These are phyloP conservation scores for Phylloscopus whistleri DNA, from an alignment of 2,113 vertebrate species.

Conservation along the genomic window DNA sequence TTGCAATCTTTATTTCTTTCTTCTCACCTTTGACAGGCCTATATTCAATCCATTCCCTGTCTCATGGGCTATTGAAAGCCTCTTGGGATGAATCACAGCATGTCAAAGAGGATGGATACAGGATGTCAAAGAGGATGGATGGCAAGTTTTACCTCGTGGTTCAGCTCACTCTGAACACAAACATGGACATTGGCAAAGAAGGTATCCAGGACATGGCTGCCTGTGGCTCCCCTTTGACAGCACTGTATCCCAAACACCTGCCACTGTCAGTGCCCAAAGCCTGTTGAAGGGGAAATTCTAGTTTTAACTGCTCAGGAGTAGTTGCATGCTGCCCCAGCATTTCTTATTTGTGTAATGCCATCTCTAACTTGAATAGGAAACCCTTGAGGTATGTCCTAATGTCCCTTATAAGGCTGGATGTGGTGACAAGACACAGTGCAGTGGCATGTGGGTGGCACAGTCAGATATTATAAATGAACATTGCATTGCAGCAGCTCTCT, in stretches of 20 bases:
- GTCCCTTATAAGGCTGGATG: background rate
- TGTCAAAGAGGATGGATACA: background rate
- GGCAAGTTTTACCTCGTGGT: background rate
- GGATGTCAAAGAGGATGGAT: background rate
- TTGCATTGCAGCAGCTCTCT: background rate
- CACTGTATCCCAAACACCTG: background rate
- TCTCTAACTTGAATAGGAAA: background rate
- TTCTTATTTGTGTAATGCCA: background rate
- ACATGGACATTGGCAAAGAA: background rate
- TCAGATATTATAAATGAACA: fast-evolving
- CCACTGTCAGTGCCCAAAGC: background rate
- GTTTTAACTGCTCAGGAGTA: background rate
- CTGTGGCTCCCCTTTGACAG: background rate
- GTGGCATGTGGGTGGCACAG: fast-evolving
- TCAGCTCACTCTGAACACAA: background rate
- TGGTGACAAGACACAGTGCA: fast-evolving
- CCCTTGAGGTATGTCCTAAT: background rate
- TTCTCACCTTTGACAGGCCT: background rate
- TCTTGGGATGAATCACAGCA: background rate
- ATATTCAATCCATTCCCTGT: background rate
- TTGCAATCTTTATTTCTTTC: background rate
- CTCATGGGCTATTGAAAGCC: background rate
- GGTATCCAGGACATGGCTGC: too few relatives aligned
- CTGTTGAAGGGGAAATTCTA: background rate
- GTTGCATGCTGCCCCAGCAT: too few relatives aligned